Evolutionary conservation across 2,113 vertebrate genomes (phyloP).

Genomic region (Silurus asotus): DNA sequence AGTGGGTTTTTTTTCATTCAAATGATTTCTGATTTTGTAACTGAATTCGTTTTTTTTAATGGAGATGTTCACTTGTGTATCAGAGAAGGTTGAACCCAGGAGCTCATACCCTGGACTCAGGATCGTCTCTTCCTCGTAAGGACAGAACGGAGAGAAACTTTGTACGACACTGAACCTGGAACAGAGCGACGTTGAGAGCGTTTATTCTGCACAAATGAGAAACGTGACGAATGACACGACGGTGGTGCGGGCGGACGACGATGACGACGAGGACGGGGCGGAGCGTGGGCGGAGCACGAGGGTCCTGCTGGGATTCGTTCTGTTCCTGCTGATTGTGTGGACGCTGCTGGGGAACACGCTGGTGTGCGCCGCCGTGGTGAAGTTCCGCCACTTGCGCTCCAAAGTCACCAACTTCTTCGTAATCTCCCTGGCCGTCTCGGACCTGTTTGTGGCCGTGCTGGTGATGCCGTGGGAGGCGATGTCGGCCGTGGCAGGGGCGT

Average conservation of each 20-base stretch:
- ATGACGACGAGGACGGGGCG: conserved; percentile 43
- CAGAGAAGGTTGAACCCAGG: background rate
- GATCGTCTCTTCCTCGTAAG: no score
- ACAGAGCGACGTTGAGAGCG: background rate
- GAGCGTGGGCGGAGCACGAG: conserved; percentile 51
- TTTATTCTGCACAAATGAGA: conserved; percentile 56
- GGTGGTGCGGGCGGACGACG: conserved; percentile 52
- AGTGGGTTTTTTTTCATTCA: background rate
- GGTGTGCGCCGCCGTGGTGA: conserved; percentile 74
- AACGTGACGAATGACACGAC: conserved; percentile 57
- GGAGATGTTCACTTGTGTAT: background rate
- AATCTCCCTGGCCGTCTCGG: conserved; percentile 77
- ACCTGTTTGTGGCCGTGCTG: conserved; percentile 79
- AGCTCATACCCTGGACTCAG: background rate
- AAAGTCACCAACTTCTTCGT: conserved; percentile 83
- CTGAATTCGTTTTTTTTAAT: background rate
- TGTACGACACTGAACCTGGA: background rate
- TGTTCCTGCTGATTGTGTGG: conserved; percentile 76
- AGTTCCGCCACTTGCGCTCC: conserved; percentile 73
- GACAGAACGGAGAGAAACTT: background rate
- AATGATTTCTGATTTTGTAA: background rate
- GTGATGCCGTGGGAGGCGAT: conserved; percentile 83
- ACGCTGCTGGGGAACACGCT: conserved; percentile 77
- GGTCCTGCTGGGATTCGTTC: conserved; percentile 72
- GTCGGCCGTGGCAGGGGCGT: conserved; percentile 72